phyloP scores from a whole-genome alignment of 92 coral and sea anemone species.

The Parazoanthus swiftii region DNA sequence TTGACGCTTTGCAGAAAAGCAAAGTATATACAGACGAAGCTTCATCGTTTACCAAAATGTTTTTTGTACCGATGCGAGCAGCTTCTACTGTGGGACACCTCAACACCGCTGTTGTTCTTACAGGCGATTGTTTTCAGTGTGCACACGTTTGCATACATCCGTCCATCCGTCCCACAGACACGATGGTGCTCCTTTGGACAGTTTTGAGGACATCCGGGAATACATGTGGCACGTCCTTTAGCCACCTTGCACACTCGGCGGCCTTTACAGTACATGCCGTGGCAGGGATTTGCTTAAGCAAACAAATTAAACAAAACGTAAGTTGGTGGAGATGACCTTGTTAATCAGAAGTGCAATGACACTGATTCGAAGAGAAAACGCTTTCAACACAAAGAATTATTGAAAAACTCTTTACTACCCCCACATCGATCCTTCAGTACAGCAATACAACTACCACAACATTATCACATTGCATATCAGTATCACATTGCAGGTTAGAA shows the following conservation, averaged over 20 bases:
- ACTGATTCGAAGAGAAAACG: too few relatives aligned
- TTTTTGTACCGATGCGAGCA: neutral
- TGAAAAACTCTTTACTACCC: too few relatives aligned
- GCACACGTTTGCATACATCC: neutral
- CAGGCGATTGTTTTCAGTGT: neutral
- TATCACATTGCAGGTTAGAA: too few relatives aligned
- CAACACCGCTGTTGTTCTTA: neutral
- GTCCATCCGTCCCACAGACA: neutral
- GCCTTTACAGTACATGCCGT: neutral
- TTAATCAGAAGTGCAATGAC: too few relatives aligned
- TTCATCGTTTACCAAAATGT: neutral
- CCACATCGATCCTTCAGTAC: too few relatives aligned
- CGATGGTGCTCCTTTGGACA: neutral
- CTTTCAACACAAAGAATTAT: too few relatives aligned
- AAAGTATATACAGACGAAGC: too few relatives aligned
- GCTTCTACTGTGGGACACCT: neutral
- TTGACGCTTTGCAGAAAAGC: too few relatives aligned
- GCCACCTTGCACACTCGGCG: neutral
- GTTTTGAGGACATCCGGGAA: neutral
- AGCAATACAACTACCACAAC: too few relatives aligned
- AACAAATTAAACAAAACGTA: too few relatives aligned
- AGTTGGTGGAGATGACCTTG: too few relatives aligned
- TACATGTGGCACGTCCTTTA: neutral
- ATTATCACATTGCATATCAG: too few relatives aligned
- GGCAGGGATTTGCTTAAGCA: neutral